These are phyloP conservation scores for Leptoclinus maculatus DNA, from an alignment of 2,797 vertebrate genomes.

Conservation along the genomic window DNA sequence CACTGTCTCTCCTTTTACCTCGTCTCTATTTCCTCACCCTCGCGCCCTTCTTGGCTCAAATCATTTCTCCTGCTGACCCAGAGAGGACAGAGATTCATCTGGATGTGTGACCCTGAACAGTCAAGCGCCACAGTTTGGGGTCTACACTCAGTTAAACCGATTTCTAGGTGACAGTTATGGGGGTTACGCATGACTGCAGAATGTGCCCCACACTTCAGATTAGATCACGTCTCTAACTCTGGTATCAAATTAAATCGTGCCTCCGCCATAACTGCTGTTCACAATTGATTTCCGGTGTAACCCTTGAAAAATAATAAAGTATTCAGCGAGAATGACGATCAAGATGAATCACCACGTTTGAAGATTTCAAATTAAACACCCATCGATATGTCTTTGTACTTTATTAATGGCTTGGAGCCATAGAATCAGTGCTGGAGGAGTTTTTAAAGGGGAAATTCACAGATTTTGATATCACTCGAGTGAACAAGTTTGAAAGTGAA, in stretches of 20 bases:
- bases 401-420: background rate
- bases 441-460: background rate
- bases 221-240: slow-evolving; percentile 25
- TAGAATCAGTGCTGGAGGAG: background rate
- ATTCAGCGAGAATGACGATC: slow-evolving; percentile 13
- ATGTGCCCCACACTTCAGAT: slow-evolving; percentile 33
- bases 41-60: slow-evolving; percentile 27
- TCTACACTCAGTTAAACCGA: slow-evolving; percentile 24
- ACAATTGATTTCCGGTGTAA: slow-evolving; percentile 29
- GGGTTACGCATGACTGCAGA: slow-evolving; percentile 34
- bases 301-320: slow-evolving; percentile 18
- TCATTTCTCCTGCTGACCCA: slow-evolving; percentile 25
- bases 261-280: slow-evolving; percentile 9
- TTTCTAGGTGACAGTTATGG: slow-evolving; percentile 39
- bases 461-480: background rate
- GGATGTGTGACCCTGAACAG: slow-evolving; percentile 32
- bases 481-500: background rate
- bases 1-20: slow-evolving; percentile 24
- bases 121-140: slow-evolving; percentile 16
- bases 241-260: slow-evolving; percentile 35
- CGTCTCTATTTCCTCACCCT: slow-evolving; percentile 40
- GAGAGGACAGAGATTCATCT: slow-evolving; percentile 44
- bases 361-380: background rate
- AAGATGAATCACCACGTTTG: background rate
- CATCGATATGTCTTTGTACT: background rate